Base-by-base conservation (phyloP, 2,797 vertebrate genomes). In the Naso thynnoides region DNA sequence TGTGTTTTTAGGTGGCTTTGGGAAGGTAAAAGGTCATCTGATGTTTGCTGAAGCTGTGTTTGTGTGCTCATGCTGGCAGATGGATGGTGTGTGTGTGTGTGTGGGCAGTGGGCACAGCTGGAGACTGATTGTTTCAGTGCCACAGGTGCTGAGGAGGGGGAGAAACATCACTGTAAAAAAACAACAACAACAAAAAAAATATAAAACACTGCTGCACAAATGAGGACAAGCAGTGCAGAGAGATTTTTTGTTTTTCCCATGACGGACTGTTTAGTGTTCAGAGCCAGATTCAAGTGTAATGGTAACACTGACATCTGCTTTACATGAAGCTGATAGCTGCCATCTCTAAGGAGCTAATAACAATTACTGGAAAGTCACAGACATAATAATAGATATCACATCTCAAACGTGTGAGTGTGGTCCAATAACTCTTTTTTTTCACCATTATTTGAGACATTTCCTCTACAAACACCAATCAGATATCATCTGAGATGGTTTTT, bases 31-130 rank as follows among this genome's bases (percentile, higher is more conserved):
- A 88, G 84, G 82, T 91, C 73, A 76, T 63, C 47, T 68, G 41
- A 38, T 90, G 78, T 90, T 88, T 86, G 83, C 42, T 44, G 75
- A 81, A 58, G 70, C 60, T 59, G 70, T 83, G 85, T 87, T 86
- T 87, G 31, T 89, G 65, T 76, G 65, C 72, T 78, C 73, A 24
- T 56, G 33, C 6, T 78, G 73, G 76, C 79, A 88, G 90, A 88
- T 85, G 78, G 78, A 77, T 83, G 68, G 55, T 76, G 70, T 76
- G 54, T 62, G 53, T 57, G 56, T 11, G 56, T 27, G 75, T 57
- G 52, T 68, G 68, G 57, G 50, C 26, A 63, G 70, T 70, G 67
- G 83, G 79, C 76, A 86, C 79, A 85, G 81, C 78, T 77, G 66
- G 70, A 38, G 74, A 58, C 29, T 67, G 48, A 64, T 36, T 73